A percentile compares a stretch with the other conserved stretches of the same genome.
Conservation (phyloP, 2,888 invertebrate genomes). For the Drosophila melanosoma region DNA sequence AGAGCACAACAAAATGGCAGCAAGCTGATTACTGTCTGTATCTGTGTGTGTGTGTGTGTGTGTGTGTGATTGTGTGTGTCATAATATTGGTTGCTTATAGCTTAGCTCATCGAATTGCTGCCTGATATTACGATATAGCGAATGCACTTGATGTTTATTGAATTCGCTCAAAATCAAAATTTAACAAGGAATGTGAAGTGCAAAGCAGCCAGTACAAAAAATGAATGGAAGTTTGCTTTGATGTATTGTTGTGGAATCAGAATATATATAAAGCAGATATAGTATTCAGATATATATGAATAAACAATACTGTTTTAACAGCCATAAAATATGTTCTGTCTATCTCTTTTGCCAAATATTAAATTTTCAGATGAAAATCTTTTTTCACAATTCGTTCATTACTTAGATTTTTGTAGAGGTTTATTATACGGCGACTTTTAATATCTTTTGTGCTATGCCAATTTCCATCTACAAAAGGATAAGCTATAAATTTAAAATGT, state of each 20-base stretch:
- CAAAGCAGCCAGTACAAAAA: neutral
- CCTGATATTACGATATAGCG: conserved; percentile 60
- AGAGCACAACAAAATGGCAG: conserved; percentile 80
- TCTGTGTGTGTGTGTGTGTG: conserved; percentile 16
- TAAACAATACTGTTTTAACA: neutral
- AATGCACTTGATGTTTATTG: conserved; percentile 59
- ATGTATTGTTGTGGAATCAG: neutral
- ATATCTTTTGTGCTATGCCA: neutral
- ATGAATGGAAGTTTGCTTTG: neutral
- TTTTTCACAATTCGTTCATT: neutral
- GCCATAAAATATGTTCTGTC: neutral
- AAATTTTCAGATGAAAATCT: rapidly evolving
- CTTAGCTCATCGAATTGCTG: conserved; percentile 30
- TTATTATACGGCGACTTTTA: neutral
- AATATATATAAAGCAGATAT: neutral
- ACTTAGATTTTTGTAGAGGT: neutral
- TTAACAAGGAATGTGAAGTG: conserved; percentile 31
- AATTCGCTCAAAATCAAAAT: conserved; percentile 35
- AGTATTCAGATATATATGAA: too few species aligned
- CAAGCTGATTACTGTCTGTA: conserved; percentile 24
- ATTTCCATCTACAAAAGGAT: neutral
- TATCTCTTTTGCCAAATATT: neutral
- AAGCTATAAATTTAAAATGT: neutral
- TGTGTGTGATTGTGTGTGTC: conserved; percentile 45
- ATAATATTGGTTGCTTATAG: conserved; percentile 54